Base-by-base conservation (phyloP, 2,888 invertebrate species). In the Cotesia congregata region DNA sequence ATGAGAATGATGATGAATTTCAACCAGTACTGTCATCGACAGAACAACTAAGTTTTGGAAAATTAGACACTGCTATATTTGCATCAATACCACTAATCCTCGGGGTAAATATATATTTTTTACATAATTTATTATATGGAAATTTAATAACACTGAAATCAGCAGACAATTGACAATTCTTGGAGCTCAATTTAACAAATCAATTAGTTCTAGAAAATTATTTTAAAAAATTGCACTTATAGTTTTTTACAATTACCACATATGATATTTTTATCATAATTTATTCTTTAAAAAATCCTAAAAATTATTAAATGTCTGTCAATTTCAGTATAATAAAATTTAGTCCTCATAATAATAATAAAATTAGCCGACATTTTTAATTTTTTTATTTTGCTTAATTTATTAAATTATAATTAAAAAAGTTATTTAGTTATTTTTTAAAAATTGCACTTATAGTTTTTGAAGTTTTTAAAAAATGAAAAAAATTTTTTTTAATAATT, bases 1-100 rank as follows among this genome's bases (percentile, higher is more conserved):
- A 87, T 77, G 89, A 88, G 89, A 88, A 88, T 2, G 88, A 89
- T 59, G 88, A 88, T 64, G 87, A 89, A 67, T 85, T 88, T 50
- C 86, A 88, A 71, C 88, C 88, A 6, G 85, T 88, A 17, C 78
- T 88, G 40, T 82, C 84, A 1, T 85, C 87, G 0, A 83, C 85
- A 38, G 88, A 88, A 7, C 84, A 85, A 41, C 84, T 85, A 1
- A 77, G 81, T 77, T 89, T 89, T 78, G 83, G 85, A 75, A 85
- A 83, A 67, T 75, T 89, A 7, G 83, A 89, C 62, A 89, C 89
- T 1, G 76, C 85, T 9, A 83, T 86, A 38, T 80, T 87, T 17
- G 87, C 84, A 40, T 79, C 83, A 1, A 61, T 86, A 38, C 83
- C 88, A 60, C 83, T 89, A 50, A 59, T 87, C 41, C 74, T 86